Percentiles rank a stretch among this genome's conserved stretches.
phyloP scores from a whole-genome alignment of 64 coral and sea anemone species.

The Dendronephthya gigantea region DNA sequence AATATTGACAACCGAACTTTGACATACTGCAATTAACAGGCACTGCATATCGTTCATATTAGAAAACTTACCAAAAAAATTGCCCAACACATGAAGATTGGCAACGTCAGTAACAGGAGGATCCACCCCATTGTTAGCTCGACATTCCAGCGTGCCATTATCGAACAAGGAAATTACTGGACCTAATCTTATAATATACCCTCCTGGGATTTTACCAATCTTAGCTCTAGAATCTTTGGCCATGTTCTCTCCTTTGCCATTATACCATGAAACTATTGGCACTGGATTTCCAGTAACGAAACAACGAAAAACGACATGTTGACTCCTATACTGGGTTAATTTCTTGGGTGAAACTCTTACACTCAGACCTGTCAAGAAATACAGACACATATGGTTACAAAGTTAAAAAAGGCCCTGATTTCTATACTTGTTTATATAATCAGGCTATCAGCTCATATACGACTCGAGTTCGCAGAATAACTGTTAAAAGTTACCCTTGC shows the following conservation, averaged over 20 bases:
- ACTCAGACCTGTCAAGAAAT: background rate
- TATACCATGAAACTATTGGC: conserved; percentile 6
- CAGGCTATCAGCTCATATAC: too few relatives aligned
- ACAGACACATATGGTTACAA: background rate
- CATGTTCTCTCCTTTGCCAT: background rate
- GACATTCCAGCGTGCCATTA: background rate
- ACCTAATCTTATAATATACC: background rate
- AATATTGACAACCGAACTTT: too few relatives aligned
- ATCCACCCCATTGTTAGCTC: background rate
- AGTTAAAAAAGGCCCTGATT: too few relatives aligned
- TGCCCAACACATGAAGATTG: background rate
- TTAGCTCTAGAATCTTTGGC: background rate
- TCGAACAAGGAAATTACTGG: background rate
- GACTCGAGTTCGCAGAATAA: too few relatives aligned
- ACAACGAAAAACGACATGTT: background rate
- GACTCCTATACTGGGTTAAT: background rate
- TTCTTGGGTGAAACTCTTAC: background rate
- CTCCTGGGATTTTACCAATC: background rate
- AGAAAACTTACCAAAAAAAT: background rate
- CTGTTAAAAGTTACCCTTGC: too few relatives aligned
- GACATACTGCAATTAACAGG: too few relatives aligned
- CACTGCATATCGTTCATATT: background rate
- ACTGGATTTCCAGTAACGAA: background rate
- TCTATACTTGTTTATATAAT: background rate
- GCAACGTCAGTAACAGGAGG: background rate